Percentiles rank a stretch among this genome's conserved stretches.
Evolutionary conservation across 2,797 vertebrate genomes (phyloP).

Genomic region (Sparus aurata): DNA sequence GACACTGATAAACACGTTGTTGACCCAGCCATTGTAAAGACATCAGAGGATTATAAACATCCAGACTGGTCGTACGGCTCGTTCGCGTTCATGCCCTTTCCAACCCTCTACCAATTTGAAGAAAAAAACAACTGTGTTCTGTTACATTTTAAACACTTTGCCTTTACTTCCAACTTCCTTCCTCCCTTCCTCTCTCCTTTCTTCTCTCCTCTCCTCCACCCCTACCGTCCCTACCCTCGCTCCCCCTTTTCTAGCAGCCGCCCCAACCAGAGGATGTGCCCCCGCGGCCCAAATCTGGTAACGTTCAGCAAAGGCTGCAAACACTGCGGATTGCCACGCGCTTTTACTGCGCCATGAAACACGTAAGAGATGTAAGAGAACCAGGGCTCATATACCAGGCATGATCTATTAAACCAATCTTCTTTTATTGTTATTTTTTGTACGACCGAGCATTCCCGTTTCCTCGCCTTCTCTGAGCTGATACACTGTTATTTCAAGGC

Average conservation of each 20-base stretch:
- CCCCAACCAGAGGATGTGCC: slow-evolving; percentile 84
- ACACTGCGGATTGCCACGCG: slow-evolving; percentile 87
- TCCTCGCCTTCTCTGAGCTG: slow-evolving; percentile 52
- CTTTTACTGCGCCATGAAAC: slow-evolving; percentile 89
- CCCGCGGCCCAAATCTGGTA: slow-evolving; percentile 86
- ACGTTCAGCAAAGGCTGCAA: slow-evolving; percentile 88
- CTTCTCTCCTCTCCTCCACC: slow-evolving; percentile 80
- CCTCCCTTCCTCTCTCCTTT: slow-evolving; percentile 79
- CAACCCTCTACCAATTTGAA: slow-evolving; percentile 58
- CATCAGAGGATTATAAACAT: slow-evolving; percentile 7
- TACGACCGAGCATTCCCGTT: slow-evolving; percentile 57
- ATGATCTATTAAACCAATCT: slow-evolving; percentile 81
- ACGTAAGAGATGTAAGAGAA: slow-evolving; percentile 88
- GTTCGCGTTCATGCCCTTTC: slow-evolving; percentile 63
- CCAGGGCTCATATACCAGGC: slow-evolving; percentile 86
- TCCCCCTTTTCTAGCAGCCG: slow-evolving; percentile 82
- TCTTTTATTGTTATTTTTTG: slow-evolving; percentile 56
- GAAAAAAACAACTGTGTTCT: slow-evolving; percentile 64
- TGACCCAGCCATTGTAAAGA: background rate
- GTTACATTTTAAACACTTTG: slow-evolving; percentile 82
- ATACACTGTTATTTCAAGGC: slow-evolving; percentile 53
- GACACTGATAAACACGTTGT: slow-evolving; percentile 6
- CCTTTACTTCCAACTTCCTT: slow-evolving; percentile 87
- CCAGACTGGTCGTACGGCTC: slow-evolving; percentile 7
- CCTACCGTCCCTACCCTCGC: slow-evolving; percentile 71